These are phyloP conservation scores for Cheirogaleus medius DNA, from an alignment of 2,113 vertebrate genomes.

Conservation along the genomic window DNA sequence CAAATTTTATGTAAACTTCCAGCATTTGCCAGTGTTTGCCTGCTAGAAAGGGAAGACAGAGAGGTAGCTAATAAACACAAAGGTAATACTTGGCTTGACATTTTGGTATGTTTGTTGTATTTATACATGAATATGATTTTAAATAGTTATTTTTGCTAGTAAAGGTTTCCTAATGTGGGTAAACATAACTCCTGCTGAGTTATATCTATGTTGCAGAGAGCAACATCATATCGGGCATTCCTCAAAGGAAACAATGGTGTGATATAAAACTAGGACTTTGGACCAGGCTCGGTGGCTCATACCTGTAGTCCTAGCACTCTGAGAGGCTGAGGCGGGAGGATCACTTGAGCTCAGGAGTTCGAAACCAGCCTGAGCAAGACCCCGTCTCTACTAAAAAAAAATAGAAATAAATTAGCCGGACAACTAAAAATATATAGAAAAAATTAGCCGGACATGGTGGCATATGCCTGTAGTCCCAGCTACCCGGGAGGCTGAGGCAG, in stretches of 20 bases:
- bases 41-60: background rate
- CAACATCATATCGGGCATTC: background rate
- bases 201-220: background rate
- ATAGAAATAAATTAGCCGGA: no score
- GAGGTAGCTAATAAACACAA: background rate
- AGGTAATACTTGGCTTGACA: background rate
- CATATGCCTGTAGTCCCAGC: no score
- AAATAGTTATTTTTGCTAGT: background rate
- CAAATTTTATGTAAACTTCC: background rate
- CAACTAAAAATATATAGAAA: no score
- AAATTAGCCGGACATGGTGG: no score
- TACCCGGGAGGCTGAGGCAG: no score
- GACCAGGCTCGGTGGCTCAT: no score
- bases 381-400: no score
- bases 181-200: background rate
- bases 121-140: background rate
- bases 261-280: background rate
- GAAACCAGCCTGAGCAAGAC: no score
- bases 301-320: no score
- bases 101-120: background rate
- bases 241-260: background rate
- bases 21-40: background rate
- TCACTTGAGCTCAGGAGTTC: no score
- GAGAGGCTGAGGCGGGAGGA: no score
- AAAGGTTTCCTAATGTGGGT: background rate